phyloP scores from a whole-genome alignment of 2,113 vertebrate genomes.

The Python bivittatus region DNA sequence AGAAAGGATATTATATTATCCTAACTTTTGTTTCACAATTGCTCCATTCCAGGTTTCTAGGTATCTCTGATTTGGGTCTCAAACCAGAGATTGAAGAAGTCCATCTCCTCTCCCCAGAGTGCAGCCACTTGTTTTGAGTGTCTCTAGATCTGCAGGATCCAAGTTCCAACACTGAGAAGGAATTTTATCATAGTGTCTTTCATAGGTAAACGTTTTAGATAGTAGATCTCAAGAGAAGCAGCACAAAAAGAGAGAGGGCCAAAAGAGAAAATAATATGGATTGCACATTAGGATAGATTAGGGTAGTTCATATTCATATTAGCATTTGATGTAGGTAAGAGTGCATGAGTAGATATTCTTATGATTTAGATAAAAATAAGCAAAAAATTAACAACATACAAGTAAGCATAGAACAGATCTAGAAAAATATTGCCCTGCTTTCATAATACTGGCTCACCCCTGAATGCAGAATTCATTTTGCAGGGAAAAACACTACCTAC shows the following conservation, averaged over 20 bases:
- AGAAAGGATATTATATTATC: no score
- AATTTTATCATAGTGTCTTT: not conserved
- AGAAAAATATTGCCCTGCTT: not conserved
- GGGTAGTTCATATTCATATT: not conserved
- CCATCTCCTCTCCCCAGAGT: not conserved
- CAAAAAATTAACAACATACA: not conserved
- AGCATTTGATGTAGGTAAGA: not conserved
- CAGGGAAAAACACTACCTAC: not conserved
- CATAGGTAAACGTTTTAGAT: not conserved
- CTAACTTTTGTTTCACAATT: no score
- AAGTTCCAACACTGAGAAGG: not conserved
- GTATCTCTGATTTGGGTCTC: not conserved
- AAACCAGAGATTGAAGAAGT: not conserved
- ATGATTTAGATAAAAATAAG: not conserved
- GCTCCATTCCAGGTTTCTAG: no score
- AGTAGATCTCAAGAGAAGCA: not conserved
- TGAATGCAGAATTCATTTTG: not conserved
- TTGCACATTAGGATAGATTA: not conserved
- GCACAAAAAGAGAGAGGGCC: not conserved
- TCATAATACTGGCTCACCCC: not conserved
- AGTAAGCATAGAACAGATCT: not conserved
- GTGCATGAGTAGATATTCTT: not conserved
- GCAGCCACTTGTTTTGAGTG: not conserved
- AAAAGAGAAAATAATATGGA: not conserved
- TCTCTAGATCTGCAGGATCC: not conserved